phyloP scores from a whole-genome alignment of 2,113 vertebrate species.

The Semnornis frantzii region DNA sequence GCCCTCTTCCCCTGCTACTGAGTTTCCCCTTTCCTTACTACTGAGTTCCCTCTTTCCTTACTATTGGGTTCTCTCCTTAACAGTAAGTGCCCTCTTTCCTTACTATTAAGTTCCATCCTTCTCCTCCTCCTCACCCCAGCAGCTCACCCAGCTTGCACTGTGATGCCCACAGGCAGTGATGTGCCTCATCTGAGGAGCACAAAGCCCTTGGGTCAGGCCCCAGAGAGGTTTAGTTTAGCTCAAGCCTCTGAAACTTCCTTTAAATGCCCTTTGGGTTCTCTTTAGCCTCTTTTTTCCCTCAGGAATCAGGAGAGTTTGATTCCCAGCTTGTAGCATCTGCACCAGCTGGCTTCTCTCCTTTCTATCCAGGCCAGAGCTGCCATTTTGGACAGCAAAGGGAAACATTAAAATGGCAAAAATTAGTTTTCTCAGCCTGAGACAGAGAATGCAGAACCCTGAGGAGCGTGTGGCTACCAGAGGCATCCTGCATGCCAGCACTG shows the following conservation, averaged over 20 bases:
- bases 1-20: no score
- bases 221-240: background rate
- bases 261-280: background rate
- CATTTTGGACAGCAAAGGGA: background rate
- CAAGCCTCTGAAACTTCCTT: background rate
- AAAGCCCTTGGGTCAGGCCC: background rate
- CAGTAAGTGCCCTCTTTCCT: no score
- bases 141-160: background rate
- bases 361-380: background rate
- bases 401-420: background rate
- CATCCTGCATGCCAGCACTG: background rate
- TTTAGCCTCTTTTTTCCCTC: background rate
- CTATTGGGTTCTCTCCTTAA: no score
- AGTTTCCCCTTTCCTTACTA: no score
- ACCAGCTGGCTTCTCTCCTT: background rate
- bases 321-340: rapidly evolving
- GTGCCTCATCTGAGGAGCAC: background rate
- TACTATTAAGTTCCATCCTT: background rate
- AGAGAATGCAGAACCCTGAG: background rate
- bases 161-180: rapidly evolving
- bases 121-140: rapidly evolving
- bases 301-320: background rate
- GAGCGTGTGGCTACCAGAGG: rapidly evolving
- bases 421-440: background rate
- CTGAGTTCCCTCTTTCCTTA: no score